phyloP scores from a whole-genome alignment of 2,113 vertebrate genomes.

The Ancistrus triradiatus region DNA sequence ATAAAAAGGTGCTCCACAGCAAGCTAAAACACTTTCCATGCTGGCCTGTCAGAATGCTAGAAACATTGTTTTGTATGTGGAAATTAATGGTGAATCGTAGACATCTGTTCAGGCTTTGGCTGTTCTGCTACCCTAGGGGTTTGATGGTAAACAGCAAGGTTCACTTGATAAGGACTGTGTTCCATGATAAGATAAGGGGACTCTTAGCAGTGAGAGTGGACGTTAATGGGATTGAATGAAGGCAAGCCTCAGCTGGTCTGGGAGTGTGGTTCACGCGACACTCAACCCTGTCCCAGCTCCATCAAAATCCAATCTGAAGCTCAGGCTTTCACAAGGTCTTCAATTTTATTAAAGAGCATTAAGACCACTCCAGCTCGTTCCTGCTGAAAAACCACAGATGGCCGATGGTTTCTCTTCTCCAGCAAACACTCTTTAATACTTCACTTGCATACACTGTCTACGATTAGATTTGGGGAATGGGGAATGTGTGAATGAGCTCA shows the following conservation, averaged over 20 bases:
- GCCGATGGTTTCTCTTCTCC: conserved; percentile 33
- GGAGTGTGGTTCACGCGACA: conserved; percentile 40
- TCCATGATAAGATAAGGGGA: conserved; percentile 17
- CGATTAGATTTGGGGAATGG: not conserved
- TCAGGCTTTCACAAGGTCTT: conserved; percentile 43
- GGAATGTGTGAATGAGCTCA: conserved; percentile 12
- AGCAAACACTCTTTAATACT: conserved; percentile 28
- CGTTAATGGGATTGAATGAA: conserved; percentile 31
- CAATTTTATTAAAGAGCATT: conserved; percentile 56
- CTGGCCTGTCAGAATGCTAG: not conserved
- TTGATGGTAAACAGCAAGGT: not conserved
- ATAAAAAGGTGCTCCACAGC: conserved; percentile 45
- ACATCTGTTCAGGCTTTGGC: conserved; percentile 13
- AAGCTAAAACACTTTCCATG: conserved; percentile 34
- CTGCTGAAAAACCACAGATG: conserved; percentile 36
- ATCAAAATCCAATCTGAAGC: conserved; percentile 48
- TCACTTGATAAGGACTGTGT: not conserved
- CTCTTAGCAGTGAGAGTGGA: conserved; percentile 5
- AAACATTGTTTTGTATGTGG: not conserved
- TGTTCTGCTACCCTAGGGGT: not conserved
- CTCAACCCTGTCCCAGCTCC: conserved; percentile 44
- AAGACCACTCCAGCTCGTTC: conserved; percentile 31
- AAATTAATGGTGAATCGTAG: conserved; percentile 3
- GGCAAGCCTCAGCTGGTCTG: conserved; percentile 3
- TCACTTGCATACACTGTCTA: conserved; percentile 11